Conservation (phyloP, 2,113 vertebrate genomes). For the Promerops cafer region DNA sequence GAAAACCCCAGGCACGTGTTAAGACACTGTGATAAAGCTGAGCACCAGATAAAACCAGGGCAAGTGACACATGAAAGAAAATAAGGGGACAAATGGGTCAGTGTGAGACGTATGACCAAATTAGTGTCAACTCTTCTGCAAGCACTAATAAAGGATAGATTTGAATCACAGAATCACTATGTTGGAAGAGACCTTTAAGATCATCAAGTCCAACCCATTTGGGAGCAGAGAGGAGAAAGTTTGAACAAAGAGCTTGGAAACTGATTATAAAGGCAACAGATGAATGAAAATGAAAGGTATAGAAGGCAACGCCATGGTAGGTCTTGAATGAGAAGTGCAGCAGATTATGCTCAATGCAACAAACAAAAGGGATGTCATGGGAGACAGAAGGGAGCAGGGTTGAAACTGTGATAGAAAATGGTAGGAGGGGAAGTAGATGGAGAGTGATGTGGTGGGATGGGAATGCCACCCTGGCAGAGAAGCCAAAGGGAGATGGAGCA, state of each 20-base stretch:
- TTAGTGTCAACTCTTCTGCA: not conserved
- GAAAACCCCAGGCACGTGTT: not conserved
- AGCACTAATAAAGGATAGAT: not conserved
- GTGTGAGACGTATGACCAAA: not conserved
- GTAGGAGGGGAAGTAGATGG: not conserved
- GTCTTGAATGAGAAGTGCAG: not conserved
- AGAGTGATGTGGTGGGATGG: not conserved
- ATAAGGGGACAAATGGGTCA: not conserved
- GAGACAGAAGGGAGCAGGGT: not conserved
- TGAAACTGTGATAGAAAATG: not conserved
- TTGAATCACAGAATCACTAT: not conserved
- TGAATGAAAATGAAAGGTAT: not conserved
- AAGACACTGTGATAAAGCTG: not conserved
- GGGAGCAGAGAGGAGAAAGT: not conserved
- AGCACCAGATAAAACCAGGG: not conserved
- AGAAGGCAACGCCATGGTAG: accelerated
- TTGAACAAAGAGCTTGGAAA: not conserved
- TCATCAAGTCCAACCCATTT: accelerated
- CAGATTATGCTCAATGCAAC: not conserved
- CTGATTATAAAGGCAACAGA: not conserved
- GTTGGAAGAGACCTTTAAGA: not conserved
- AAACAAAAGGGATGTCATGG: not conserved
- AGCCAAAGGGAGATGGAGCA: not conserved
- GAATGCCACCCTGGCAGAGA: not conserved
- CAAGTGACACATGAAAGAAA: not conserved